Percentiles rank a stretch among this genome's conserved stretches.
Evolutionary conservation across 23 tunicate genomes (phyloP).

Genomic region (Ciona savignyi): DNA sequence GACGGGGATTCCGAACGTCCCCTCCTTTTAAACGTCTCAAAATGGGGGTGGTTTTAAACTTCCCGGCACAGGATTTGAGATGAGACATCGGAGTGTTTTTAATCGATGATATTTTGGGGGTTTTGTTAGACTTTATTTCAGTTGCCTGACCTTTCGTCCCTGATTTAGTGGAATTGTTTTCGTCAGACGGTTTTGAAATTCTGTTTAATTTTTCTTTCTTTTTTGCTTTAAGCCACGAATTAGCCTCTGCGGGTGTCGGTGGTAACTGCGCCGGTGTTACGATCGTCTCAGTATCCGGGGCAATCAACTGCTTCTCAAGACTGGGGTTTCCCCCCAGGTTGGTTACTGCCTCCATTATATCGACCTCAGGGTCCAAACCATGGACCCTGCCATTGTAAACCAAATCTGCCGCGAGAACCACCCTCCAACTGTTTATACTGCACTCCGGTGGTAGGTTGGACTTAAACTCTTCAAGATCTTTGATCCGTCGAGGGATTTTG

Average conservation of each 20-base stretch:
- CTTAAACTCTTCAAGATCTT: constrained; percentile 12
- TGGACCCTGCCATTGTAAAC: background rate
- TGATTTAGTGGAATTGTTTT: too few relatives aligned
- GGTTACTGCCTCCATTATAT: background rate
- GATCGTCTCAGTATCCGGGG: background rate
- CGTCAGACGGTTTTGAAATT: too few relatives aligned
- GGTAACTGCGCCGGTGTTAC: background rate
- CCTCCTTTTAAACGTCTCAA: background rate
- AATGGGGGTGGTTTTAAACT: background rate
- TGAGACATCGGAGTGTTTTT: too few relatives aligned
- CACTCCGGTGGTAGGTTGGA: constrained; percentile 1
- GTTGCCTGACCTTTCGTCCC: too few relatives aligned
- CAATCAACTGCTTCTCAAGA: background rate
- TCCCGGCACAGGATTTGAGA: too few relatives aligned
- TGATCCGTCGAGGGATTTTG: constrained; percentile 2
- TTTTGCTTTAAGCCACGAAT: background rate
- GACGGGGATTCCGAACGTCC: background rate
- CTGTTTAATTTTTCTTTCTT: background rate
- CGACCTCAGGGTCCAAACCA: background rate
- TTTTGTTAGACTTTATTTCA: too few relatives aligned
- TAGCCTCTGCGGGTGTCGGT: background rate
- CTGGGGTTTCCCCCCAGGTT: background rate
- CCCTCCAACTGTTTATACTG: constrained; percentile 13
- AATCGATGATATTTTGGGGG: too few relatives aligned
- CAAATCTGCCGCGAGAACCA: constrained; percentile 20